A percentile compares a stretch with the other conserved stretches of the same genome.
phyloP scores from a whole-genome alignment of 2,113 vertebrate genomes.

The Heteronetta atricapilla region DNA sequence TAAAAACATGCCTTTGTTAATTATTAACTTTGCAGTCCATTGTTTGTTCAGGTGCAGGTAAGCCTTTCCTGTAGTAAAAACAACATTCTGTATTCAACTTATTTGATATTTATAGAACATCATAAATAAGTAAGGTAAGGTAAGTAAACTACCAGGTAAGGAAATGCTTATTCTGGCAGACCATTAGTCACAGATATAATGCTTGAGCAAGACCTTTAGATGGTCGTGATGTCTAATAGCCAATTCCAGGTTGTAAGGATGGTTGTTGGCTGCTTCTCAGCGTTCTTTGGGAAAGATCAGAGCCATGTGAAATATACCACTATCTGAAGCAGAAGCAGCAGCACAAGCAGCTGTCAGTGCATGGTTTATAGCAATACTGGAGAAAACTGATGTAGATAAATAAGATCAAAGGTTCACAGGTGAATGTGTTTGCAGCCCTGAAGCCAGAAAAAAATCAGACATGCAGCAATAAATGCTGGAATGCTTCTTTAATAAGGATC shows the following conservation, averaged over 20 bases:
- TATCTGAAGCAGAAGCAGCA: not conserved
- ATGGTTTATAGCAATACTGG: not conserved
- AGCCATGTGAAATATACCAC: not conserved
- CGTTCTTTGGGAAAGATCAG: too few relatives aligned
- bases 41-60: not conserved
- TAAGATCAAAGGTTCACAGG: not conserved
- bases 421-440: not conserved
- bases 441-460: not conserved
- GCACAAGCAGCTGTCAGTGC: not conserved
- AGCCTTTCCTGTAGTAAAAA: not conserved
- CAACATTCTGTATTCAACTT: not conserved
- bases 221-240: not conserved
- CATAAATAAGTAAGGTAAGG: too few relatives aligned
- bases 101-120: not conserved
- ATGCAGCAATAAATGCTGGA: not conserved
- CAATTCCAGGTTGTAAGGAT: not conserved
- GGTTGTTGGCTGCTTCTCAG: not conserved
- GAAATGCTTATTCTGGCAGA: not conserved
- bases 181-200: not conserved
- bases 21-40: not conserved
- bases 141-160: not conserved
- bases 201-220: not conserved
- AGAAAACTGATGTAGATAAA: not conserved
- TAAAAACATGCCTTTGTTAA: not conserved
- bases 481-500: not conserved